Base-by-base conservation (phyloP, 1,140 invertebrate genomes). In the Coptotermes formosanus region DNA sequence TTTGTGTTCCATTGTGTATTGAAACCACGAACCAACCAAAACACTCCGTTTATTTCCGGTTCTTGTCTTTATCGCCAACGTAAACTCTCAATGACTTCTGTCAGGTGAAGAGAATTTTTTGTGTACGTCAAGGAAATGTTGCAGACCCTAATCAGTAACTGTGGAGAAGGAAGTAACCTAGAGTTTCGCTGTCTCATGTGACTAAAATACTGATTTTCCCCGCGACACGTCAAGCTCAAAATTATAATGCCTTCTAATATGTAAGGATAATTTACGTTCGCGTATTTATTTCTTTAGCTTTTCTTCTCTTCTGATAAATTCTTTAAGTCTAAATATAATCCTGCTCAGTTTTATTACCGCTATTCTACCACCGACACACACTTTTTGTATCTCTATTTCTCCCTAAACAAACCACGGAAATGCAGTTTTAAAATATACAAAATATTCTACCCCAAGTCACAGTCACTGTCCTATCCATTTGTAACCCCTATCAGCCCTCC, bases 1-100 rank as follows among this genome's bases (percentile, higher is more conserved):
- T 30, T 30, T 75, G 64, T 75, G n/a, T 75, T 25, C 25, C 30
- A 75, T 75, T 75, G 64, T 75, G n/a, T 30, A n/a, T 30, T n/a
- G 25, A 75, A 75, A 75, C 64, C 64, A 30, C 64, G 64, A 75
- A 75, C 64, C 64, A 75, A 75, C 64, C 64, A 75, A 75, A 75
- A 75, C 64, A 75, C 64, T 75, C 30, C 64, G n/a, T 75, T 75
- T 75, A 75, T 75, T 75, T 75, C 64, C 64, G 64, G 64, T 30
- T 75, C 64, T 75, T 75, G 64, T 75, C 25, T 75, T 75, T n/a
- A 25, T 30, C 64, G 8, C 64, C 64, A n/a, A 75, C 64, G n/a
- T 25, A 55, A 4, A 30, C 21, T 4, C 8, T 3, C 21, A 64
- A 19, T 64, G 59, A 25, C 25, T 16, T n/a, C 25, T 75, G 64